These are phyloP conservation scores for Psittacus erithacus DNA, from an alignment of 2,113 vertebrate genomes.

Conservation along the genomic window DNA sequence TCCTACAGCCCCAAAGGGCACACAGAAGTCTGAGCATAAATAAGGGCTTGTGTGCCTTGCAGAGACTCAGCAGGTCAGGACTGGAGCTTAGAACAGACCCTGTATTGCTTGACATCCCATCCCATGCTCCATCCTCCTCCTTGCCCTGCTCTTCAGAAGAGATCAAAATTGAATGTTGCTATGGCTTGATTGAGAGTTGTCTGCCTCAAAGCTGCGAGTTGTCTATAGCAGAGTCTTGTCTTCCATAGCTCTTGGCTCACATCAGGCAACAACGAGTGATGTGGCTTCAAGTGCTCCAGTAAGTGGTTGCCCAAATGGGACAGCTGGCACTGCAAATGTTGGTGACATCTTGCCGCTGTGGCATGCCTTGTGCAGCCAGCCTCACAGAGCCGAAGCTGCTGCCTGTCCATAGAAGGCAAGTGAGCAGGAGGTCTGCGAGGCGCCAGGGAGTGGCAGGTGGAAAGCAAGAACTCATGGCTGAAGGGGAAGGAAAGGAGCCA, in stretches of 20 bases:
- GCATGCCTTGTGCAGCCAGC: rapidly evolving
- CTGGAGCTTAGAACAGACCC: background rate
- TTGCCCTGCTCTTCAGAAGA: background rate
- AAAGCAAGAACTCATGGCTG: background rate
- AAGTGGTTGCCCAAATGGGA: background rate
- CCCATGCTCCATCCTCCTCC: background rate
- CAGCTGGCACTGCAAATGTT: background rate
- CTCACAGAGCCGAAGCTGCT: rapidly evolving
- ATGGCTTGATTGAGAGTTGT: background rate
- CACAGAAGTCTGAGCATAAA: background rate
- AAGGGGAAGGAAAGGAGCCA: background rate
- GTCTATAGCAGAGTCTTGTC: background rate
- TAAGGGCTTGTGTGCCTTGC: background rate
- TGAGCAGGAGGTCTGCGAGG: background rate
- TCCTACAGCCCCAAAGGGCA: background rate
- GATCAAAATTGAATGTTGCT: background rate
- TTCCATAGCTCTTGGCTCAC: background rate
- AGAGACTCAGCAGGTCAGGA: background rate
- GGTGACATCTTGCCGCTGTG: background rate
- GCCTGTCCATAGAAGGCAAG: background rate
- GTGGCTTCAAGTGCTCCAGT: background rate
- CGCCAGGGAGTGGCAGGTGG: background rate
- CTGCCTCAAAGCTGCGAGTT: background rate
- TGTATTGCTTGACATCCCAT: background rate
- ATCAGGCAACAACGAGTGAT: too few species aligned